Evolutionary conservation across 2,797 vertebrate genomes (phyloP), one percentile per base, ranked within the genome.

Genomic region (Tympanoctomys barrerae): DNA sequence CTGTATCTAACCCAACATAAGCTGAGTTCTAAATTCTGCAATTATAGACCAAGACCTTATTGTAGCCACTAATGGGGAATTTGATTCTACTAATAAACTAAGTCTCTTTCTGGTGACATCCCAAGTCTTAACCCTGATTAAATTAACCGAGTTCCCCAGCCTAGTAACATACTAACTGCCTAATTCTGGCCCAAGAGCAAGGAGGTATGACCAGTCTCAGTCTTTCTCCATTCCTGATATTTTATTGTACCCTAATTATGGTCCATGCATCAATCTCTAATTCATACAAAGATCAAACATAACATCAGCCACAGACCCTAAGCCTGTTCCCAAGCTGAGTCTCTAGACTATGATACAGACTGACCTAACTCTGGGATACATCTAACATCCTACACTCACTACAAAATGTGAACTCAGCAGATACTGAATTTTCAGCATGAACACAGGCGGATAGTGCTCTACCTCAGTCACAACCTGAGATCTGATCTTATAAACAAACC

Each of bases 401-500:
- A 82, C 83, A 90, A 87, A 92, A 90, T 90, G 62, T 92, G 59
- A 88, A 42, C 54, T 94, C 79, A 97, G 79, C 86, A 89, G 28
- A 81, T 82, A 94, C 42, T 61, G 62, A 93, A 52, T 21, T 88
- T 26, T 90, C 92, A 81, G 57, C 7, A 46, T 89, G 26, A 95
- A 46, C 57, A 96, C 73, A 96, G 80, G 86, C 36, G 59, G 83
- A 94, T 73, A 80, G 92, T 16, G 42, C 80, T 96, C 68, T 94
- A 89, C 97, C 89, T 96, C 2, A 4, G 95, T 90, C 70, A 96
- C 42, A 95, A 59, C 26, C 84, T 96, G 89, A 97, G 87, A 97
- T 93, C 57, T 96, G 92, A 97, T 95, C 92, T 89, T 95, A 81
- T 71, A 97, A 97, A 95, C 42, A 77, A 96, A 97, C 52, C 90